Conservation (phyloP, 2,113 vertebrate species). For the Onychostoma macrolepis region DNA sequence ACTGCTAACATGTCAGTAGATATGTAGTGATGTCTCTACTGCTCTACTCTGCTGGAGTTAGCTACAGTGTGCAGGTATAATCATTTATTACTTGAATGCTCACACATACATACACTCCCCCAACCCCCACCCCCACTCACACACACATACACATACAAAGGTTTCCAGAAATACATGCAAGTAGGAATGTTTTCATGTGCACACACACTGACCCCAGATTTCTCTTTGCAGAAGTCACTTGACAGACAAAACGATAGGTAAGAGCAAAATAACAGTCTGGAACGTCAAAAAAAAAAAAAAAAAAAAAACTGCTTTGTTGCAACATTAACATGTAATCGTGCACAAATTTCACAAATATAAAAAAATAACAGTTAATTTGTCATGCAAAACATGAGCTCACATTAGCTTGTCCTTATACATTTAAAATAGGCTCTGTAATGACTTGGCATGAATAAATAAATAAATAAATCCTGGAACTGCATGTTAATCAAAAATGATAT, state of each 20-base stretch:
- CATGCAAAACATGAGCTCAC: constrained; percentile 16
- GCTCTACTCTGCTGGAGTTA: constrained; percentile 1
- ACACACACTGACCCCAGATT: not conserved
- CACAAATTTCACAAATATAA: not conserved
- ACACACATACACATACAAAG: constrained; percentile 32
- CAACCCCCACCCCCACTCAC: not conserved
- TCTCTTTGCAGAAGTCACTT: not conserved
- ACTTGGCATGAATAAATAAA: not conserved
- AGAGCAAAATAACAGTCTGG: constrained; percentile 20
- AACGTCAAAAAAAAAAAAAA: not conserved
- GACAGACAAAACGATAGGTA: not conserved
- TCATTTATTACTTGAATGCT: not conserved
- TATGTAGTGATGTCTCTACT: not conserved
- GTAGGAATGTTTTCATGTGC: constrained; percentile 51
- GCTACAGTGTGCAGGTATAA: constrained; percentile 13
- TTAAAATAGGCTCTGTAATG: not conserved
- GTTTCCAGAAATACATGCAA: constrained; percentile 57
- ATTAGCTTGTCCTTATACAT: not conserved
- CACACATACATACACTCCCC: constrained; percentile 20
- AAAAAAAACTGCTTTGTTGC: not conserved
- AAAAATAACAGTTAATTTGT: not conserved
- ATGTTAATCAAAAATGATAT: not conserved
- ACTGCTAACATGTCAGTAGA: constrained; percentile 10
- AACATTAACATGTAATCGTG: not conserved
- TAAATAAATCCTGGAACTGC: not conserved